Evolutionary conservation across 1,140 invertebrate species (phyloP).

Genomic region (Bombus balteatus): DNA sequence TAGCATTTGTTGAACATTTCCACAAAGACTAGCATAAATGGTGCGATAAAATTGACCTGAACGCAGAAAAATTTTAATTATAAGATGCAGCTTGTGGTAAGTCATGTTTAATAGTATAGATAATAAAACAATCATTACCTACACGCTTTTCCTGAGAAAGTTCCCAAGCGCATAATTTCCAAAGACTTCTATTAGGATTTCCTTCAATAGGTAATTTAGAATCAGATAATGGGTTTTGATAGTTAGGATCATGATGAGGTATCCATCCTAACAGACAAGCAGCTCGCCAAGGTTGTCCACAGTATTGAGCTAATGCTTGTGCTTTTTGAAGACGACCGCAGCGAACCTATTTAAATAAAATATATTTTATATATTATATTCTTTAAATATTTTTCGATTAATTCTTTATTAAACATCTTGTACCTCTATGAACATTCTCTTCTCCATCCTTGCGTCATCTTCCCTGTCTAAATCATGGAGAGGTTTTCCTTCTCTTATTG

Average conservation of each 20-base stretch:
- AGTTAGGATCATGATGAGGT: constrained; percentile 92
- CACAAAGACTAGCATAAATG: constrained; percentile 91
- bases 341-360: constrained; percentile 84
- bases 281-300: constrained; percentile 95
- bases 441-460: constrained; percentile 91
- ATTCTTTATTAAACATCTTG: constrained; percentile 23
- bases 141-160: constrained; percentile 85
- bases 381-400: not conserved
- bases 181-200: constrained; percentile 94
- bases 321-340: constrained; percentile 93
- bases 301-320: constrained; percentile 90
- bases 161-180: constrained; percentile 93
- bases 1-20: constrained; percentile 90
- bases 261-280: constrained; percentile 95
- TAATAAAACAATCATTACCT: constrained; percentile 66
- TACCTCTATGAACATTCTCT: constrained; percentile 81
- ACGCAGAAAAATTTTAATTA: not conserved
- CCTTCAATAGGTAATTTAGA: constrained; percentile 88
- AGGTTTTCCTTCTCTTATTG: constrained; percentile 89
- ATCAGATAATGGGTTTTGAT: constrained; percentile 80
- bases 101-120: not conserved
- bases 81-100: not conserved
- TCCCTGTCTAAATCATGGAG: constrained; percentile 95
- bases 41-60: constrained; percentile 86
- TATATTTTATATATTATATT: not conserved